Evolutionary conservation across 2,797 vertebrate genomes (phyloP).

Genomic region (Pyrocephalus nanus): DNA sequence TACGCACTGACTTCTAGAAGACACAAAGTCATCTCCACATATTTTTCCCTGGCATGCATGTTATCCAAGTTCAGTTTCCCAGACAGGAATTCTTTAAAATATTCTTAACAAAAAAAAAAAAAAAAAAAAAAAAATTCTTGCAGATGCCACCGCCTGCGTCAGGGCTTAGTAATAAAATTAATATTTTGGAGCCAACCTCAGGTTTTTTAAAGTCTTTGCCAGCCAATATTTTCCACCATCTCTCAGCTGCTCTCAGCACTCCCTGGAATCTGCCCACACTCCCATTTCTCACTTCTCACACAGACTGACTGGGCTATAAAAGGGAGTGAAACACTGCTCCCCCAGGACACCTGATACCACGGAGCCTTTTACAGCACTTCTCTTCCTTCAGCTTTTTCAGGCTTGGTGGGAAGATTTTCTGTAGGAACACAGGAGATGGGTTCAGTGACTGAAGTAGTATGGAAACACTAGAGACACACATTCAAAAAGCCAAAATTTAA

Average conservation of each 20-base stretch:
- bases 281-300: background rate
- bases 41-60: background rate
- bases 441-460: background rate
- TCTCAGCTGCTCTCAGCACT: background rate
- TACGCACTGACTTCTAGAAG: background rate
- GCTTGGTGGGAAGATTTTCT: background rate
- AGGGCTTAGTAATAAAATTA: background rate
- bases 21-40: background rate
- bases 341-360: background rate
- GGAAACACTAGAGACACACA: background rate
- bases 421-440: background rate
- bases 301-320: background rate
- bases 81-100: background rate
- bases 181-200: background rate
- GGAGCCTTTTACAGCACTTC: background rate
- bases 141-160: background rate
- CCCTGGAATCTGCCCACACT: background rate
- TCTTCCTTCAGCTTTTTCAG: background rate
- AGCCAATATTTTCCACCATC: background rate
- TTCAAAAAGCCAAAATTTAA: background rate
- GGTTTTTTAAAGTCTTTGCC: background rate
- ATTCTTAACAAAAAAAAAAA: background rate
- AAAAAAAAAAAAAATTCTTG: background rate
- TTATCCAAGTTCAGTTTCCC: background rate
- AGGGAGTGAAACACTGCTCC: background rate